phyloP scores from a whole-genome alignment of 2,113 vertebrate genomes.

The Phalacrocorax carbo region DNA sequence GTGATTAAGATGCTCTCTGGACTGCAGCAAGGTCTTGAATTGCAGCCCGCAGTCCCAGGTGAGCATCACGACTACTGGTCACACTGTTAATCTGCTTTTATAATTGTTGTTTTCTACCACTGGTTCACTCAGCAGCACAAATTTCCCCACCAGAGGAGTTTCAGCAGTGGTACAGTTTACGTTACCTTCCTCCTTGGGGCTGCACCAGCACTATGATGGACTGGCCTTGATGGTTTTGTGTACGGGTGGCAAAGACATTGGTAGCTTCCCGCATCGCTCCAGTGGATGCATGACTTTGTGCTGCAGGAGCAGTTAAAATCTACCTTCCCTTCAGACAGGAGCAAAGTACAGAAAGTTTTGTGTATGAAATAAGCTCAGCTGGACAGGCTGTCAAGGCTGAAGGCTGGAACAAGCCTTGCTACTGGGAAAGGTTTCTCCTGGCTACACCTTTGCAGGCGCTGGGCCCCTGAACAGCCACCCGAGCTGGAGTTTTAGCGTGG shows the following conservation, averaged over 20 bases:
- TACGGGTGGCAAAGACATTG: not conserved
- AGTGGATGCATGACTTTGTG: not conserved
- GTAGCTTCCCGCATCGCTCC: not conserved
- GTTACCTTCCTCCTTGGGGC: not conserved
- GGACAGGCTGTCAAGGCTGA: not conserved
- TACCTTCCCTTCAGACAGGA: not conserved
- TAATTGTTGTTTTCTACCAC: not conserved
- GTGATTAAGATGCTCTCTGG: not conserved
- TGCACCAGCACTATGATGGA: not conserved
- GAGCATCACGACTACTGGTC: not conserved
- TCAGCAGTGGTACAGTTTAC: not conserved
- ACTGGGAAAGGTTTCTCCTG: not conserved
- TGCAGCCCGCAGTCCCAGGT: not conserved
- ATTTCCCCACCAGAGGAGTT: not conserved
- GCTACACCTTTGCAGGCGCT: accelerated
- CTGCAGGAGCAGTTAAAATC: not conserved
- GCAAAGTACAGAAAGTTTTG: not conserved
- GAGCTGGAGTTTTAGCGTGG: not conserved
- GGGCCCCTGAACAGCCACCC: not conserved
- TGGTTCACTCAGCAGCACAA: not conserved
- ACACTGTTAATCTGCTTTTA: not conserved
- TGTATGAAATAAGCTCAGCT: not conserved
- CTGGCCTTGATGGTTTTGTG: not conserved
- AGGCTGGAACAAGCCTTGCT: not conserved
- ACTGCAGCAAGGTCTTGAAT: not conserved